Evolutionary conservation across 2,888 invertebrate species (phyloP), one percentile per base, ranked within the genome.

Genomic region (Xylota sylvarum): DNA sequence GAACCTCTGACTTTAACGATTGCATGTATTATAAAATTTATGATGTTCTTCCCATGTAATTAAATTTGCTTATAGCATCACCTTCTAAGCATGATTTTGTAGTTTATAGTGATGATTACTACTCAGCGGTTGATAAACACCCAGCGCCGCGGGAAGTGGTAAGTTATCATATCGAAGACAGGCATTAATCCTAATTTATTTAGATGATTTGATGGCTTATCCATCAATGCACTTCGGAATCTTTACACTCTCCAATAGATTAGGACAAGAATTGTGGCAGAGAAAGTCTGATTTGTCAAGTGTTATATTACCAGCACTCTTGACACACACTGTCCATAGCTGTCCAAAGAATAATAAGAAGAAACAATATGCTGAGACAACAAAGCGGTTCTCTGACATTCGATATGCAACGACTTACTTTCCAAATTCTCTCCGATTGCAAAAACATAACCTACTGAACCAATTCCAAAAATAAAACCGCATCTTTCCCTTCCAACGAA

Each of bases 371-470:
- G 5, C 35, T 9, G 9, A 35, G 9, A 1, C 9, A 37, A 23
- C 9, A 9, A 9, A 35, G 10, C n/a, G n/a, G n/a, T n/a, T n/a
- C n/a, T 10, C 43, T 4, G 43, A 6, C 10, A 37, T 35, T 19
- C 19, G n/a, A 12, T 43, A 9, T 35, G 23, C 37, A 19, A 9
- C 27, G 5, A 7, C 40, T n/a, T 43, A 32, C 43, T 56, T 69
- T 58, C 46, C 5, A 58, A 70, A 58, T 46, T 46, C 56, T 12
- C 58, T 37, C 9, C 56, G 19, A 37, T 30, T 65, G 70, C 56
- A 70, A 58, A 30, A 69, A n/a, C 40, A 14, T 69, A 58, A 77
- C 77, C 72, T 40, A 50, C 37, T 64, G 37, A 72, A 1, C 78
- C 9, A 32, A 37, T 65, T 52, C 27, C 1, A 37, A 9, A n/a